phyloP scores from a whole-genome alignment of 2,113 vertebrate genomes.

The Coracopsis vasa region DNA sequence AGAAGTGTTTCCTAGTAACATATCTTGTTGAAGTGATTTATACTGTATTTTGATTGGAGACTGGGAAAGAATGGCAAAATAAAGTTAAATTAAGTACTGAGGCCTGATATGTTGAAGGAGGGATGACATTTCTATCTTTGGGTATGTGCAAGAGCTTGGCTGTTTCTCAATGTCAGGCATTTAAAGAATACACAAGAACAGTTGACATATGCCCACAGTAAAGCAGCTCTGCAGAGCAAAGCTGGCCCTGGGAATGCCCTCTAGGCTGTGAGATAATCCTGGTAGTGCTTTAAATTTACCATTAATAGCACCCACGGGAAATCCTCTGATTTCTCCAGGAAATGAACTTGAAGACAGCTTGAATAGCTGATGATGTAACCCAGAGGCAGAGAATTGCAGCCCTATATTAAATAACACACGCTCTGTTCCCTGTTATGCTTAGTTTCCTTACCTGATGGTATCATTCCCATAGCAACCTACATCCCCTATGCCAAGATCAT shows the following conservation, averaged over 20 bases:
- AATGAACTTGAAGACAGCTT: neutral
- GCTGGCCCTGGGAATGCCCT: neutral
- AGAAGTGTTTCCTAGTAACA: neutral
- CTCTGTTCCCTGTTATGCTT: neutral
- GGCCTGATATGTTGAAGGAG: neutral
- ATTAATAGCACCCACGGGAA: neutral
- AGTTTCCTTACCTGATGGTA: slow-evolving; percentile 79
- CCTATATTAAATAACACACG: neutral
- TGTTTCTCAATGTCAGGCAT: neutral
- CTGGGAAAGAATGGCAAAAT: neutral
- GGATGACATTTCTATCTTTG: neutral
- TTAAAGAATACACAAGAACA: neutral
- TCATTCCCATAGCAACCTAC: slow-evolving; percentile 89
- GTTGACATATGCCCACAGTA: neutral
- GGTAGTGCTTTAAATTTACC: neutral
- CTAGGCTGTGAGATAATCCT: neutral
- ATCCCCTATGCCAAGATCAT: slow-evolving; percentile 93
- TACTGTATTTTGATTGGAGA: neutral
- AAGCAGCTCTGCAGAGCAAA: neutral
- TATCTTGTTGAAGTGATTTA: neutral
- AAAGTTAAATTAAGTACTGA: neutral
- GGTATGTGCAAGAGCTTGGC: neutral
- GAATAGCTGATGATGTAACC: neutral
- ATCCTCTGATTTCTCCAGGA: neutral
- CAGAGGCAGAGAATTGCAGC: neutral